Evolutionary conservation across 2,888 invertebrate genomes (phyloP), one percentile per base, ranked within the genome.

Genomic region (Parnassius orleans): DNA sequence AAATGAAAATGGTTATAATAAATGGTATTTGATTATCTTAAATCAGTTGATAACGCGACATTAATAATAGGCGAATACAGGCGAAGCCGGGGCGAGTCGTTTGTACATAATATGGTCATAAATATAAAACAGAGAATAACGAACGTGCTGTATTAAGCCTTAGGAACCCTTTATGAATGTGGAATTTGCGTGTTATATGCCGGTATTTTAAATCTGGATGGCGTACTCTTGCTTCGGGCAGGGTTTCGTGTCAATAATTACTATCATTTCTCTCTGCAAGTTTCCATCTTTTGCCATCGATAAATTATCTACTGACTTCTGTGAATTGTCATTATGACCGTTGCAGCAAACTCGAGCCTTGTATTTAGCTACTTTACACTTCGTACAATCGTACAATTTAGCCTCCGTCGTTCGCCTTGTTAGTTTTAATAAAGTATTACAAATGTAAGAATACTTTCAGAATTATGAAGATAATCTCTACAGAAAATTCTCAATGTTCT

Each of bases 161-260:
- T 79, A 80, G 85, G 87, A 83, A 80, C 68, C 69, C 75, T 74
- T 86, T 88, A 86, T 86, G 77, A 82, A 83, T 83, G 87, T 86
- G 82, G 81, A 84, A 88, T 90, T 89, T 87, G 87, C 86, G 81
- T 86, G 81, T 88, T 87, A 87, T 87, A 78, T 77, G 82, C 80
- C 83, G 83, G 84, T 87, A 81, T 84, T 85, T 80, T 74, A 76
- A 75, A 73, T 75, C 70, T 56, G 81, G 75, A 77, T 76, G 81
- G 79, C 72, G 76, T 75, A 77, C 77, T 78, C 78, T 77, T 68
- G 80, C 81, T 70, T 72, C 69, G 74, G 81, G 84, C 77, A 70
- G 65, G 68, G 72, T 78, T 88, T 86, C 89, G 87, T 89, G 90
- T 88, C 89, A 90, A 86, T 90, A 90, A 90, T 90, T 86, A 89